Percentiles rank a stretch among this genome's conserved stretches.
phyloP scores from a whole-genome alignment of 2,113 vertebrate species.

The Solea solea region DNA sequence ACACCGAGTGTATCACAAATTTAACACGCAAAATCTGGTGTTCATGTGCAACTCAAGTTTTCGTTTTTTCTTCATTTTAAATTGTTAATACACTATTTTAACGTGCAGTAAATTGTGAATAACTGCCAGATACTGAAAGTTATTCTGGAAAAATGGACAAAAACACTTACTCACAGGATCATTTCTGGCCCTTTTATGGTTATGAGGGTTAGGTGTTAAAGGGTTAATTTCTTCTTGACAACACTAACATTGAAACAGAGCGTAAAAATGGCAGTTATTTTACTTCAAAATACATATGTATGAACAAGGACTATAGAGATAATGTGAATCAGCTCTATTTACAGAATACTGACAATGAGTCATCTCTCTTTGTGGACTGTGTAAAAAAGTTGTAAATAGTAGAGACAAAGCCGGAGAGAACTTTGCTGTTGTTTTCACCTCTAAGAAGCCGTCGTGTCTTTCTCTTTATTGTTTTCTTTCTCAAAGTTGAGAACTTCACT shows the following conservation, averaged over 20 bases:
- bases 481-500: background rate
- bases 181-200: too few species aligned
- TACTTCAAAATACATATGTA: too few species aligned
- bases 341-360: background rate
- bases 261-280: background rate
- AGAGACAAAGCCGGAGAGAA: background rate
- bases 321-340: background rate
- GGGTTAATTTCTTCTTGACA: background rate
- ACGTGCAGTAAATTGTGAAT: too few species aligned
- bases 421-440: background rate
- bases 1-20: too few species aligned
- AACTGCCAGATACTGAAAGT: too few species aligned
- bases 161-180: too few species aligned
- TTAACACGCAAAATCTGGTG: too few species aligned
- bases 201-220: too few species aligned
- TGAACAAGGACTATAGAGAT: background rate
- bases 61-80: too few species aligned
- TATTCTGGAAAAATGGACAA: too few species aligned
- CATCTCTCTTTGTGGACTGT: background rate
- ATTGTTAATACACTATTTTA: too few species aligned
- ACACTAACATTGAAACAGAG: background rate
- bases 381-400: background rate
- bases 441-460: background rate
- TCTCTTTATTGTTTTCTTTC: background rate
- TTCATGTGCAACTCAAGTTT: too few species aligned